These are phyloP conservation scores for Eristalis pertinax DNA, from an alignment of 2,888 invertebrate genomes.

Conservation along the genomic window DNA sequence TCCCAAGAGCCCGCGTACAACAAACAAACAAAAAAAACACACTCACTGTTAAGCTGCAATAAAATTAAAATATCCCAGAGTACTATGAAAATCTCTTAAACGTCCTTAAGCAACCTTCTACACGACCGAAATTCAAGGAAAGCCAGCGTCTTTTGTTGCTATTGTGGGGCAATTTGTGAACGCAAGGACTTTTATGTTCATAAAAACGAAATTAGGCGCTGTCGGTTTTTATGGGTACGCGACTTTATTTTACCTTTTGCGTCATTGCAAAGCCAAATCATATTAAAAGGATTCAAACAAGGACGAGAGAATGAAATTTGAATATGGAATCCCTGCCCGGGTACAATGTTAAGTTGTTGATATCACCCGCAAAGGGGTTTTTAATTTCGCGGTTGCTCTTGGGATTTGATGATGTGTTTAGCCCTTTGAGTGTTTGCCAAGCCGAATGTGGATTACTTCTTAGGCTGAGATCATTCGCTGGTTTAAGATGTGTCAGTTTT, in stretches of 20 bases:
- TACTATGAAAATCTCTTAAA: constrained; percentile 24
- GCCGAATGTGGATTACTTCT: background rate
- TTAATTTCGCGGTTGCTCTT: constrained; percentile 18
- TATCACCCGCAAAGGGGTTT: constrained; percentile 10
- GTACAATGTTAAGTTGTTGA: constrained; percentile 34
- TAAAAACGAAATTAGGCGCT: constrained; percentile 53
- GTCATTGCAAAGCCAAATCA: constrained; percentile 2
- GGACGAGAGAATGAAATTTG: constrained; percentile 10
- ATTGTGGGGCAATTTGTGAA: constrained; percentile 46
- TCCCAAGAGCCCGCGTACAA: background rate
- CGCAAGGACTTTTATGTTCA: constrained; percentile 47
- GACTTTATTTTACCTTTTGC: constrained; percentile 49
- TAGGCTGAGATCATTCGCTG: background rate
- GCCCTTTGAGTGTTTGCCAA: background rate
- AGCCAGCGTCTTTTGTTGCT: constrained; percentile 1
- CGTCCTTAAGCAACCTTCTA: constrained; percentile 29
- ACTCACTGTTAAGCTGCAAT: background rate
- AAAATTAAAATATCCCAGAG: constrained; percentile 24
- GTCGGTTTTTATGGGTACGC: constrained; percentile 27
- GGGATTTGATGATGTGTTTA: constrained; percentile 3
- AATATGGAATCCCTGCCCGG: constrained; percentile 9
- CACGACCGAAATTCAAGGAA: background rate
- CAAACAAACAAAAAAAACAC: background rate
- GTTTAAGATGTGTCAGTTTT: too few species aligned
- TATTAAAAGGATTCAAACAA: constrained; percentile 22